Evolutionary conservation across 1,140 invertebrate species (phyloP), one percentile per base, ranked within the genome.

Genomic region (Eriosoma lanigerum): DNA sequence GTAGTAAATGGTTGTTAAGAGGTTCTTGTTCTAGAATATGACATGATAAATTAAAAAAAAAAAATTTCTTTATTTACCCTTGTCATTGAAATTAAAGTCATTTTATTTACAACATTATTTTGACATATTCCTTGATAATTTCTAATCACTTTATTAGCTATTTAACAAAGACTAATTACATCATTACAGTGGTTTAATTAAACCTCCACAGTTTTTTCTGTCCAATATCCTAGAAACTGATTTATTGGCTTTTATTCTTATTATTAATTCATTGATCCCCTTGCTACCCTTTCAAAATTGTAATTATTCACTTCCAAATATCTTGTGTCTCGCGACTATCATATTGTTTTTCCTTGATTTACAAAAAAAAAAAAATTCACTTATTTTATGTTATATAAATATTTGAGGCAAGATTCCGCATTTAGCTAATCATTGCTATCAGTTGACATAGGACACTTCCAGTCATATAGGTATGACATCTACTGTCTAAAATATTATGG

Each of bases 1-100:
- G 62, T 26, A 64, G 26, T 24, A 64, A 64, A 19, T 64, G 62
- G 29, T 64, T 64, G 21, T 38, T 64, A 64, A 64, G 29, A 26
- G 62, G 29, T 24, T 64, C 62, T 64, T 64, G 62, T 38, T 64
- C 29, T 12, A 64, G n/a, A 24, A 64, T 64, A 38, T 64, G 62
- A n/a, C 12, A 6, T 44, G 62, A 64, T 64, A 64, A 4, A 38
- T 64, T 32, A 19, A 38, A 15, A 32, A 64, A 64, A n/a, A 19
- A 38, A 64, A 38, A 19, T 64, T 26, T 64, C 19, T 38, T 44
- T 68, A 17, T 68, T 68, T 46, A 68, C 19, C 15, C 12, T 68
- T 46, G 32, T 68, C 64, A 68, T 68, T n/a, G 17, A 8, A 38
- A 13, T 38, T n/a, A 38, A 21, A 46, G 32, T 44, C 12, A 44